phyloP scores from a whole-genome alignment of 2,113 vertebrate species.

The Poeciliopsis turrubarensis region DNA sequence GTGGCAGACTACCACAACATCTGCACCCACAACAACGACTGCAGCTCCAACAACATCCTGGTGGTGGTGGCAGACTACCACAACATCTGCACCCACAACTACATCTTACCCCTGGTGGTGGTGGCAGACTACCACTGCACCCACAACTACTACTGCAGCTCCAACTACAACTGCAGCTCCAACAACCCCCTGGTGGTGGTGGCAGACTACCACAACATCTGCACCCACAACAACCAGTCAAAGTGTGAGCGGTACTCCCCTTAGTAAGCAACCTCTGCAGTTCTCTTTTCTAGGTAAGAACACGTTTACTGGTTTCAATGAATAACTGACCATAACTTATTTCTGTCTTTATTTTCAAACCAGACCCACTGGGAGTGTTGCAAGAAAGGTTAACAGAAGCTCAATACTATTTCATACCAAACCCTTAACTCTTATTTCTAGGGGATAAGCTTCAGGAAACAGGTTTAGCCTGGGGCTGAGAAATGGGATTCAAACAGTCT shows the following conservation, averaged over 20 bases:
- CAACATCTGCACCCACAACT: too few relatives aligned
- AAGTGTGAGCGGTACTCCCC: constrained; percentile 2
- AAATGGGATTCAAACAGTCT: too few relatives aligned
- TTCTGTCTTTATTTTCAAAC: too few relatives aligned
- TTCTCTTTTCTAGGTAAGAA: constrained; percentile 69
- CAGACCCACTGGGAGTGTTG: too few relatives aligned
- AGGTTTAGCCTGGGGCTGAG: too few relatives aligned
- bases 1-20: background rate
- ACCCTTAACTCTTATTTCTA: too few relatives aligned
- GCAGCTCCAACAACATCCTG: background rate
- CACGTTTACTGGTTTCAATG: background rate
- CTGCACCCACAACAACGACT: background rate
- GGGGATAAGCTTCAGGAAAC: too few relatives aligned
- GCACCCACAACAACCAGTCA: background rate
- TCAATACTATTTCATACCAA: too few relatives aligned
- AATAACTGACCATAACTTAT: too few relatives aligned
- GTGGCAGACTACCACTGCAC: background rate
- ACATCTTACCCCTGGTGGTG: background rate
- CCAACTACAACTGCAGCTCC: too few relatives aligned
- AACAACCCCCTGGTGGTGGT: background rate
- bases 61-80: background rate
- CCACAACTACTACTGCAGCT: too few relatives aligned
- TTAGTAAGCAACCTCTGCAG: constrained; percentile 73
- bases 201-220: background rate
- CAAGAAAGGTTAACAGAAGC: too few relatives aligned